Evolutionary conservation across 2,113 vertebrate species (phyloP), one percentile per base, ranked within the genome.

Genomic region (Carassius gibelio): DNA sequence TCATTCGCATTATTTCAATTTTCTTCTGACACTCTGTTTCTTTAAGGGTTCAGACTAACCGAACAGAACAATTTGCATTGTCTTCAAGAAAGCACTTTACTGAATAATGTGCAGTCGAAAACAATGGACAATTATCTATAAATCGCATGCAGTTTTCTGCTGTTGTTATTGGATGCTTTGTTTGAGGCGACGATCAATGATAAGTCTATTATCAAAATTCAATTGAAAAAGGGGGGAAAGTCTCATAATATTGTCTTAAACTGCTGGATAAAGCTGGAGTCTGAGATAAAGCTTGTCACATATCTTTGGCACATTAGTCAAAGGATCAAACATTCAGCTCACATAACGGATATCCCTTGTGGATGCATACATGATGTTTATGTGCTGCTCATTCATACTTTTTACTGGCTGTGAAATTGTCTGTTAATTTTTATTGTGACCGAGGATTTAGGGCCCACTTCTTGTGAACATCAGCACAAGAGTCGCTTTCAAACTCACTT

Each of bases 201-300:
- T 92, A 94, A 94, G 90, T 91, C 83, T 88, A 91, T 81, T 81
- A 68, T 45, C 2, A 0, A 11, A 50, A 81, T 81, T 50, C 23
- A 68, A 68, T 81, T 66, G 11, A 30, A 81, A 48, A 48, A 9
- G 15, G 5, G 14, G 4, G 9, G 3, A 0, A n/a, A 0, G 1
- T 38, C 45, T 50, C 1, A 1, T 4, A 8, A 30, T 48, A 17
- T 30, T 15, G 13, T 14, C 14, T 74, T 17, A 17, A 72, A 19
- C 69, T 72, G 8, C 69, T 21, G 48, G 48, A 76, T 76, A 52
- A 55, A 52, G 11, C 74, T 15, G 42, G 10, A 17, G 42, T 45
- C 1, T 45, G 7, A 30, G 15, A 52, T 17, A 15, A 23, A 52
- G 71, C 38, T 42, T 19, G 5, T 74, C 38, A 21, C 15, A 19